Base-by-base conservation (phyloP, 2,888 invertebrate species). In the Hoplodrina ambigua region DNA sequence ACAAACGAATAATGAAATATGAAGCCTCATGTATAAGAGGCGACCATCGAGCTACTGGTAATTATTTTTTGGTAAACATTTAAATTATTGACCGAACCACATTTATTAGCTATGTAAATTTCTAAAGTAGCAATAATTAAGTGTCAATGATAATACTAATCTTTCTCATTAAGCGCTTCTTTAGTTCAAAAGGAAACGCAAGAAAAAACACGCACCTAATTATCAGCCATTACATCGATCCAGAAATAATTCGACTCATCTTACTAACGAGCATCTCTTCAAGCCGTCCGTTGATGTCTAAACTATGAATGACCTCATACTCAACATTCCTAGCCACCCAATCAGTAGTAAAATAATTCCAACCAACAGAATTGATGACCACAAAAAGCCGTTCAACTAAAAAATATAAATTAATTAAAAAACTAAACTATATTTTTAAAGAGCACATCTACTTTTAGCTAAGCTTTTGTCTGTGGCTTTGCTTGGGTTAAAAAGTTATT, bases 341-440 rank as follows among this genome's bases (percentile, higher is more conserved):
- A 75, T 81, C 72, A 69, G 61, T 60, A 62, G 56, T 54, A 54
- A 57, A 69, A 49, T 64, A 37, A 64, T 50, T 68, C 44, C 37
- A 56, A 53, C 19, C 55, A 57, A 61, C 19, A 81, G 62, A 62
- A 81, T 81, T 78, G 64, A 78, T 80, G 55, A n/a, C 50, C 52
- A 79, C 61, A 82, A 81, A 78, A 75, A 79, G 41, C 17, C 41
- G 55, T 75, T 69, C 63, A 25, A 78, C 75, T 61, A 41, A 20
- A 52, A 67, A 73, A 67, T 57, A 69, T 75, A 80, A 78, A 74
- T 78, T 71, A 72, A 81, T 81, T 81, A 71, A 71, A n/a, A 75
- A 66, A 57, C 20, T 58, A 53, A 75, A 69, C 58, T 59, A 56
- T 74, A 70, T 84, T 72, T 74, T 66, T 60, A 68, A 41, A 66